Base-by-base conservation (phyloP, 2,888 invertebrate species). In the Arrhopalites spinosus region DNA sequence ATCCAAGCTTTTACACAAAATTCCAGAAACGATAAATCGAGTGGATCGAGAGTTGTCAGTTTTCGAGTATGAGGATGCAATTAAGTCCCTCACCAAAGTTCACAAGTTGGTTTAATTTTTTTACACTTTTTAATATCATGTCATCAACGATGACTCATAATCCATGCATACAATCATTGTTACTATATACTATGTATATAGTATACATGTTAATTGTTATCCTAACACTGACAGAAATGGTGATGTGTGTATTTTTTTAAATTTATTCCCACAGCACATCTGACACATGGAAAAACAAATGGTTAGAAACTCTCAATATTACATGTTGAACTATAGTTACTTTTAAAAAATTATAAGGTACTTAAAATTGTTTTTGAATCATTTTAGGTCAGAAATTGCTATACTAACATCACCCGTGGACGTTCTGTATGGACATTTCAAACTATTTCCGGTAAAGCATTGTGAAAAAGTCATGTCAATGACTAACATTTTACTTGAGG, bases 371-470 rank as follows among this genome's bases (percentile, higher is more conserved):
- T 36, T 11, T 36, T 36, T 36, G n/a, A n/a, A n/a, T 36, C 36
- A 3, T 36, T 36, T 36, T 36, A 36, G 36, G 36, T 75, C 77
- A 0, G 82, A 82, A 73, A 81, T 82, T 29, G 76, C 79, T 8
- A 77, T 80, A 0, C 72, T 82, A 2, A 76, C 78, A 13, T 80
- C 82, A 0, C 80, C 82, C 1, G 79, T 82, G 0, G 81, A 81
- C 47, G 75, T 82, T 25, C 66, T 82, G 8, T 82, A 81, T 64
- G 82, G 82, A 7, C 80, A 82, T 66, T 81, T 82, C 61, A 81
- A 80, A 67, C 76, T 82, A 17, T 82, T 82, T 70, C 81, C 80
- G n/a, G 80, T 80, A 69, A 80, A 3, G 3, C 15, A 45, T n/a
- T n/a, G n/a, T n/a, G n/a, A n/a, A n/a, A n/a, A n/a, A n/a, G n/a